These are phyloP conservation scores for Clarias pachynema DNA, from an alignment of 2,797 vertebrate species.

Conservation along the genomic window DNA sequence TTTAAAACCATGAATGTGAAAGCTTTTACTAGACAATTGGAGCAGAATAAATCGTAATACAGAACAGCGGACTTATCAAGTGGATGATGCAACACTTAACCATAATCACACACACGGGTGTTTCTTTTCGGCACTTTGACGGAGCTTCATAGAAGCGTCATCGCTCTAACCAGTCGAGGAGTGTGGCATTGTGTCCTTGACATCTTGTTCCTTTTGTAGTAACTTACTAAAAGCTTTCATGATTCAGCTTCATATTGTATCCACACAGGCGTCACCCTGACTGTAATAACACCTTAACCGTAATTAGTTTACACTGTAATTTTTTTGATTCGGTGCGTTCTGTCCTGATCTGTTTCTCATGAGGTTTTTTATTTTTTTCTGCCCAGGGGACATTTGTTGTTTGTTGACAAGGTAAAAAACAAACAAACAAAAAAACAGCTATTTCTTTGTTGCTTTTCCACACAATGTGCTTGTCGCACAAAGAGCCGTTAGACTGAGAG, in stretches of 20 bases:
- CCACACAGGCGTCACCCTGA: background rate
- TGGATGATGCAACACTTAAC: no score
- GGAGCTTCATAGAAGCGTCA: no score
- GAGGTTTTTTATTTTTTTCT: background rate
- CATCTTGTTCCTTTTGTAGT: background rate
- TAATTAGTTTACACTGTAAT: background rate
- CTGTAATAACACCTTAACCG: background rate
- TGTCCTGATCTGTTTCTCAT: background rate
- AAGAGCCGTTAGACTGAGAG: background rate
- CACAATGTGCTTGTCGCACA: background rate
- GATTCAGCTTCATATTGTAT: background rate
- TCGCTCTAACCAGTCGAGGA: background rate
- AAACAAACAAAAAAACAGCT: background rate
- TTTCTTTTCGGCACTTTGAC: no score
- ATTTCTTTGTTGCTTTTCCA: background rate
- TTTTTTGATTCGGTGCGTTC: background rate
- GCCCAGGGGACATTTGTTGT: background rate
- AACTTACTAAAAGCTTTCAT: background rate
- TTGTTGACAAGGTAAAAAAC: background rate
- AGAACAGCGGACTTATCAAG: no score
- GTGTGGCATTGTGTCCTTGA: background rate
- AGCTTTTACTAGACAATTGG: no score
- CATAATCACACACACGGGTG: no score
- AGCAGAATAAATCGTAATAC: no score
- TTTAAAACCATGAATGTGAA: no score